phyloP scores from a whole-genome alignment of 1,140 invertebrate genomes.

The Drosophila parvula region DNA sequence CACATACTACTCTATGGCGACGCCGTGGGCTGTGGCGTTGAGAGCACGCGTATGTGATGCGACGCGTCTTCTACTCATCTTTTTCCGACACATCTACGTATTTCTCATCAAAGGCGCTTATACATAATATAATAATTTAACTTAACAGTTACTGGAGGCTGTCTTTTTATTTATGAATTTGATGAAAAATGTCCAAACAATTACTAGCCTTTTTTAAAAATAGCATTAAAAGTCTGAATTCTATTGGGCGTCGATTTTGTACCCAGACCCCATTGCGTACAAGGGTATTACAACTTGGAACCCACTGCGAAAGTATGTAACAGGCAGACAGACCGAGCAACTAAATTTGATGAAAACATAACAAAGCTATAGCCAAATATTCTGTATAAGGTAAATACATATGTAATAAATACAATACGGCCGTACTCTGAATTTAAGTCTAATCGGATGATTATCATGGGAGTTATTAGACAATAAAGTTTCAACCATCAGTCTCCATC shows the following conservation, averaged over 20 bases:
- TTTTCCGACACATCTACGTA: slow-evolving; percentile 1
- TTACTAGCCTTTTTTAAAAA: not conserved
- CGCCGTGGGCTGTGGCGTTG: slow-evolving; percentile 44
- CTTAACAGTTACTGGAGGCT: too few relatives aligned
- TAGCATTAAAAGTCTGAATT: not conserved
- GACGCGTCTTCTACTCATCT: slow-evolving; percentile 21
- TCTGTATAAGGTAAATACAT: not conserved
- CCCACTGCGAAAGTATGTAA: not conserved
- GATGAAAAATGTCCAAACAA: not conserved
- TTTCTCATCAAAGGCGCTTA: not conserved
- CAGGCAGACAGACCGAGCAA: not conserved
- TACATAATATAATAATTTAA: not conserved
- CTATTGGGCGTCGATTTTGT: not conserved
- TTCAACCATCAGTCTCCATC: not conserved
- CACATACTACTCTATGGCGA: slow-evolving; percentile 21
- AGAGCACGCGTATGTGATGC: slow-evolving; percentile 76
- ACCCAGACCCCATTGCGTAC: not conserved
- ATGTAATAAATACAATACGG: not conserved
- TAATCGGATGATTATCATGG: not conserved
- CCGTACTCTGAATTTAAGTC: not conserved
- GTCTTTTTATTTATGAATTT: not conserved
- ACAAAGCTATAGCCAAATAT: too few relatives aligned
- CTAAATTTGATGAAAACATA: not conserved
- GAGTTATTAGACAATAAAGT: slow-evolving; percentile 1
- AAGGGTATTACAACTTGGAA: not conserved